Evolutionary conservation across 1,140 invertebrate genomes (phyloP).

Genomic region (Psilanteris sp.): DNA sequence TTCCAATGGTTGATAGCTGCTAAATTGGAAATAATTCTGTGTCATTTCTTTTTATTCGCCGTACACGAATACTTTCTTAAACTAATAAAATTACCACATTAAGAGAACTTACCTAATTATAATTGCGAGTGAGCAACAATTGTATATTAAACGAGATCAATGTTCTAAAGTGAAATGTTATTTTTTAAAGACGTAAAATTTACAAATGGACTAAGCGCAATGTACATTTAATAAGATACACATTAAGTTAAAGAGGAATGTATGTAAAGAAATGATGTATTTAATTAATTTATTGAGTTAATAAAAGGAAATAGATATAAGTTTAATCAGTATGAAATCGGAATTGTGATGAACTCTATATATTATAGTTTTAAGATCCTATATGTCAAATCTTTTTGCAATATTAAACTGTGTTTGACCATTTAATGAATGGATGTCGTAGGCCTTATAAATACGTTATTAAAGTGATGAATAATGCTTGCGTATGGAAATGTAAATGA

Average conservation of each 20-base stretch:
- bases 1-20: background rate
- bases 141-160: no score
- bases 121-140: conserved; percentile 17
- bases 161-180: no score
- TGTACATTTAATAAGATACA: conserved; percentile 39
- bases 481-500: no score
- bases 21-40: conserved; percentile 16
- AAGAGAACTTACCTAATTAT: conserved; percentile 39
- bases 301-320: conserved; percentile 39
- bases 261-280: conserved; percentile 44
- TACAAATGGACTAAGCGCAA: conserved; percentile 42
- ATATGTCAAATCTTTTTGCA: no score
- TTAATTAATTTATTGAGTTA: conserved; percentile 60
- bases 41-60: conserved; percentile 1
- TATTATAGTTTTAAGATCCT: background rate
- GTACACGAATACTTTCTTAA: conserved; percentile 14
- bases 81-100: conserved; percentile 41
- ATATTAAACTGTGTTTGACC: no score
- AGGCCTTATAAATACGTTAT: no score
- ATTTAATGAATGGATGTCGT: no score
- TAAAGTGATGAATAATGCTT: no score
- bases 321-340: conserved; percentile 5
- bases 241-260: conserved; percentile 19
- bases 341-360: conserved; percentile 12
- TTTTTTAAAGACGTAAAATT: conserved; percentile 34